Evolutionary conservation across 2,797 vertebrate species (phyloP), one percentile per base, ranked within the genome.

Genomic region (Carduelis carduelis): DNA sequence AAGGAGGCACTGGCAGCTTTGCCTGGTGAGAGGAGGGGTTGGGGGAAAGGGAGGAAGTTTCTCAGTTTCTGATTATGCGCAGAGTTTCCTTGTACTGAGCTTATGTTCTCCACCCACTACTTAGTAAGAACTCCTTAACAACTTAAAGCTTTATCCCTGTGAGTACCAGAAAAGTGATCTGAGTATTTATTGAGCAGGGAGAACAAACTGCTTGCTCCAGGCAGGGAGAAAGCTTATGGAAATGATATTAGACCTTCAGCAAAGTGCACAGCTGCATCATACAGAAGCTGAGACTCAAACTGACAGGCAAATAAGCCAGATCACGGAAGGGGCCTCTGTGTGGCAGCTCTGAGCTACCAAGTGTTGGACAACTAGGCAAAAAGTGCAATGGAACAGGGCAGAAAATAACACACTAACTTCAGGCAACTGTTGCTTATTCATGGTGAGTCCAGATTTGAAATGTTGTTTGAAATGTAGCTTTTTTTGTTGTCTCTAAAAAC

Each of bases 51-150:
- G 98, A 98, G 98, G 99, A 99, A 99, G 98, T 98, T 98, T 98
- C 98, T 97, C 96, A 95, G 97, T 98, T 98, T 98, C 98, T 98
- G 98, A 99, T 99, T 99, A 98, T 98, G 98, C 98, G 98, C 98
- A 91, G 96, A 97, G 97, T 98, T 99, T 98, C 98, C 98, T 98
- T 96, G 97, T 98, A 98, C 97, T 80, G 97, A 98, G 97, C 98
- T 97, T 96, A 88, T 96, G 97, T 98, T 98, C 98, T 98, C 98
- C 99, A 98, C 99, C 98, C 98, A 98, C 98, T 98, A 87, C 97
- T 98, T 96, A 98, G 97, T 98, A 97, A 97, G 97, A 97, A 96
- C 95, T 97, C 96, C 94, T 97, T 97, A 95, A 96, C 96, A 89
- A 92, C 97, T 96, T 94, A 93, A 94, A 97, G 94, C 97, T 92